Evolutionary conservation across 2,888 invertebrate genomes (phyloP).

Genomic region (Aporophyla lueneburgensis): DNA sequence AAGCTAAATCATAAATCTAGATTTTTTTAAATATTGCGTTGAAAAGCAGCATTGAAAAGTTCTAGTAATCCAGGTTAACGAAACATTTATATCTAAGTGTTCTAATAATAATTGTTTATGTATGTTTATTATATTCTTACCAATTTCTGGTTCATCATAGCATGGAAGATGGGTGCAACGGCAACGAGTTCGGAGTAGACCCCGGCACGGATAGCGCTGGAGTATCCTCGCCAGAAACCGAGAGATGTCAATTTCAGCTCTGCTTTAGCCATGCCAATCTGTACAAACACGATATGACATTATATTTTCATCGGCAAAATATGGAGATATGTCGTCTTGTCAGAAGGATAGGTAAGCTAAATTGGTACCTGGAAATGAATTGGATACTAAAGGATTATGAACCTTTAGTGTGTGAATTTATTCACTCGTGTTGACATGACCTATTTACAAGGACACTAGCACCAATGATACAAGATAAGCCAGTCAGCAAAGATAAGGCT

Average conservation of each 20-base stretch:
- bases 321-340: background rate
- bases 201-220: constrained; percentile 95
- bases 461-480: background rate
- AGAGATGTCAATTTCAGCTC: constrained; percentile 92
- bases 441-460: background rate
- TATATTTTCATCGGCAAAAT: background rate
- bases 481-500: background rate
- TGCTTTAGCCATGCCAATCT: constrained; percentile 92
- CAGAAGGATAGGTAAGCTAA: background rate
- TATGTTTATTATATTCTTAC: constrained; percentile 79
- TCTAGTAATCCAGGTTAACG: background rate
- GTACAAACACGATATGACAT: constrained; percentile 10
- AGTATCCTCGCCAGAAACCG: constrained; percentile 95
- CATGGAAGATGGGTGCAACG: constrained; percentile 93
- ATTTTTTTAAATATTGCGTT: background rate
- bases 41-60: background rate
- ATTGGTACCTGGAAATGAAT: background rate
- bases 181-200: constrained; percentile 94
- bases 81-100: background rate
- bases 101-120: background rate
- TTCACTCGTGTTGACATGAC: background rate
- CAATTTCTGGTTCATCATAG: constrained; percentile 94
- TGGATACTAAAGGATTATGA: background rate
- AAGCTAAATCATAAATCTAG: background rate
- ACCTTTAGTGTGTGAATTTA: background rate